phyloP scores from a whole-genome alignment of 2,888 invertebrate genomes.

The Rhamphomyia laevipes region DNA sequence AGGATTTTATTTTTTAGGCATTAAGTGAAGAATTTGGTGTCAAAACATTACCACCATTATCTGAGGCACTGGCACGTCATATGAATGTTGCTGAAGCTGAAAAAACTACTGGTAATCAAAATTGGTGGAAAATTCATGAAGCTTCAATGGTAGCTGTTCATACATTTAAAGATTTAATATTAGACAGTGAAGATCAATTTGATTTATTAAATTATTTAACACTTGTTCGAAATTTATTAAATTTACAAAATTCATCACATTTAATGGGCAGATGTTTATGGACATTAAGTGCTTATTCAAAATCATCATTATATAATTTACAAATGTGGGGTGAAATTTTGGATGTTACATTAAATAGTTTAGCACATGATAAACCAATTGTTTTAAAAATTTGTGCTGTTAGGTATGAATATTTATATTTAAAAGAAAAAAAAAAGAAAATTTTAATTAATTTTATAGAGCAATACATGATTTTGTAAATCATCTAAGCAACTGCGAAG shows the following conservation, averaged over 20 bases:
- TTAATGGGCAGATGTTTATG: conserved; percentile 34
- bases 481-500: conserved; percentile 38
- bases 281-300: conserved; percentile 34
- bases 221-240: conserved; percentile 30
- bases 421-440: not conserved
- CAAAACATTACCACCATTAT: conserved; percentile 43
- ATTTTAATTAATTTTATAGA: conserved; percentile 13
- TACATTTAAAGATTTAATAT: conserved; percentile 37
- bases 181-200: conserved; percentile 32
- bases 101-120: conserved; percentile 36
- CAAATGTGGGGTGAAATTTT: conserved; percentile 34
- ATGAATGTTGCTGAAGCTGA: conserved; percentile 44
- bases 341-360: conserved; percentile 28
- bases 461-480: conserved; percentile 36
- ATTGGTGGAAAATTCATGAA: conserved; percentile 58
- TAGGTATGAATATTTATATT: conserved; percentile 18
- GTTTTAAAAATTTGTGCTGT: conserved; percentile 33
- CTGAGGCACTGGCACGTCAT: conserved; percentile 47
- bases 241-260: conserved; percentile 30
- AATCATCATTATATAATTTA: conserved; percentile 31
- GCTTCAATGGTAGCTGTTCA: conserved; percentile 52
- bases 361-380: conserved; percentile 30
- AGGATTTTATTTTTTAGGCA: conserved; percentile 20
- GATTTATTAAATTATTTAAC: conserved; percentile 35
- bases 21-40: conserved; percentile 43